Base-by-base conservation (phyloP, 2,888 invertebrate species). In the Coleophora deauratella region DNA sequence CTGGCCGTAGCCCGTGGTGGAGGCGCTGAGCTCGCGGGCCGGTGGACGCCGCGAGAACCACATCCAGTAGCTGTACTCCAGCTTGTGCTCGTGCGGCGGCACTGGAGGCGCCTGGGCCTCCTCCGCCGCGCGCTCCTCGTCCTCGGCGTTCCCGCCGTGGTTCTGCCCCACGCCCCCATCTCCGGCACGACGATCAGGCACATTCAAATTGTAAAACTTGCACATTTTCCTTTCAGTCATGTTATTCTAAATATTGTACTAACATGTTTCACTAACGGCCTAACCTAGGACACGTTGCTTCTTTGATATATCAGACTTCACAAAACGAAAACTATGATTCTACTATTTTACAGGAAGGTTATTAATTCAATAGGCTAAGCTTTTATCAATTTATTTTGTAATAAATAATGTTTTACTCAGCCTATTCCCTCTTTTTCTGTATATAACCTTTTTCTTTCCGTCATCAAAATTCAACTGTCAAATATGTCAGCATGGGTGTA, bases 31-130 rank as follows among this genome's bases (percentile, higher is more conserved):
- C 41, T 84, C 81, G 51, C 84, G 70, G 50, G 82, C 69, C 47
- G 82, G 79, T 30, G 88, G 88, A 59, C 89, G 87, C 54, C 88
- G 76, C 34, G 89, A 88, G 68, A 91, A 96, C 98, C 98, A 98
- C 73, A 98, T 88, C 81, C 96, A 96, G 77, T 98, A 98, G 52
- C 93, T 91, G 84, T 94, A 96, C 77, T 98, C 97, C 61, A 98
- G 87, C 73, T 93, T 93, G 77, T 98, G 97, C 80, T 98, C 96
- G 54, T 93, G 91, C 49, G 92, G 90, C 45, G 91, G 93, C 67
- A 95, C 93, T 46, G 66, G 66, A 27, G 78, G 81, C 42, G 79
- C 68, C 45, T 64, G 50, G 36, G 73, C 67, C 36, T 80, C 79
- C 7, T 81, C 80, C n/a, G 62, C 50, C 43, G 66, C 69, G 47